These are phyloP conservation scores for Pygocentrus nattereri DNA, from an alignment of 2,797 vertebrate species.

Conservation along the genomic window DNA sequence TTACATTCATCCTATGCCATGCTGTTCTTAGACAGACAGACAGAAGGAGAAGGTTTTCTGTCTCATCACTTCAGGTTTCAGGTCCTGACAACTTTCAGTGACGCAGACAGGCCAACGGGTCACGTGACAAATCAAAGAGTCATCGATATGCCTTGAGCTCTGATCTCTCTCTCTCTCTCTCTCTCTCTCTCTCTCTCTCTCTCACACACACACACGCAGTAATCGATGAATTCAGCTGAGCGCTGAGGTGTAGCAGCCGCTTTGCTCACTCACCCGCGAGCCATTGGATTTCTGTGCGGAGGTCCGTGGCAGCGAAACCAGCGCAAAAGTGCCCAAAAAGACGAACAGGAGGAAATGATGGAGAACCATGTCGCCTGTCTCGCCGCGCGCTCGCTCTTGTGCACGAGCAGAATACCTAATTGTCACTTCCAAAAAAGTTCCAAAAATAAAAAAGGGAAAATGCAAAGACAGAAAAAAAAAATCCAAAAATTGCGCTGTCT, in stretches of 20 bases:
- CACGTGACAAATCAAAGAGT: conserved; percentile 26
- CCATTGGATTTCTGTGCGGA: conserved; percentile 76
- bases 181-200: not conserved
- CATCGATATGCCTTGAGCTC: not conserved
- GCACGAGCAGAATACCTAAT: conserved; percentile 37
- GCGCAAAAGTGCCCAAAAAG: conserved; percentile 65
- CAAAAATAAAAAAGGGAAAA: too few species aligned
- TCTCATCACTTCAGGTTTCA: not conserved
- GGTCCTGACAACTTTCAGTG: conserved; percentile 16
- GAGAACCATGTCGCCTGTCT: conserved; percentile 67
- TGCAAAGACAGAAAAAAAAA: not conserved
- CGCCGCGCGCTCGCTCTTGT: conserved; percentile 30
- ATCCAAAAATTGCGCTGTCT: conserved; percentile 48
- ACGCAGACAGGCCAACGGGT: conserved; percentile 15
- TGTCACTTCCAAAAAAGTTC: conserved; percentile 36
- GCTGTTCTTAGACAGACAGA: not conserved
- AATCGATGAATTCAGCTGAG: not conserved
- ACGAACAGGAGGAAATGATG: conserved; percentile 62
- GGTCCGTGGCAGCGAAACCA: conserved; percentile 69
- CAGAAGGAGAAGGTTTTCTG: not conserved
- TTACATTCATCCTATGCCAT: not conserved
- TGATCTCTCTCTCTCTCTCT: not conserved
- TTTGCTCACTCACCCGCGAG: conserved; percentile 76
- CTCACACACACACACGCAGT: not conserved
- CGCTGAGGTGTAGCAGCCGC: not conserved